These are phyloP conservation scores for Clusia tigrina DNA, from an alignment of 2,888 invertebrate genomes.

Conservation along the genomic window DNA sequence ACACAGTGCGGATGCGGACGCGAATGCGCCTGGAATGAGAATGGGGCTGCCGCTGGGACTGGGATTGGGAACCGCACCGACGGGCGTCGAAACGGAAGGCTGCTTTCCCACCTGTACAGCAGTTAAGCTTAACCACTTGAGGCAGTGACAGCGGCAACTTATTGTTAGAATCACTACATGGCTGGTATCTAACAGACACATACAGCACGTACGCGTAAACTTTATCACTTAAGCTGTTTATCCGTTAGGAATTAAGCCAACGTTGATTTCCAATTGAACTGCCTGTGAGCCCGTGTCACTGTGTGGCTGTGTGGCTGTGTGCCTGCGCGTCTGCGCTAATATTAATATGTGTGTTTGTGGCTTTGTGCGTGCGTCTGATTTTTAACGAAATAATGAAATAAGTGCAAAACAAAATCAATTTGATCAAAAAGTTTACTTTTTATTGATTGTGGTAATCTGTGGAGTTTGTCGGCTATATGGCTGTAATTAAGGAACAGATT, in stretches of 20 bases:
- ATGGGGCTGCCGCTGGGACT: background rate
- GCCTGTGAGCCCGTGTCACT: too few species aligned
- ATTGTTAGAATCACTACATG: background rate
- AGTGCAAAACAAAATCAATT: conserved; percentile 39
- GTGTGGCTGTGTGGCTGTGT: too few species aligned
- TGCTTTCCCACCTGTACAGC: background rate
- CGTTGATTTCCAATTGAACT: conserved; percentile 14
- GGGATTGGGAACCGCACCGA: background rate
- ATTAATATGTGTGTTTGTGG: too few species aligned
- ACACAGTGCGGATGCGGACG: background rate
- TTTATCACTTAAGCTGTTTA: conserved; percentile 11
- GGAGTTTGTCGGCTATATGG: conserved; percentile 11
- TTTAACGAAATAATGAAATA: conserved; percentile 34
- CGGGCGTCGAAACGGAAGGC: background rate
- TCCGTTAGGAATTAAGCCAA: conserved; percentile 13
- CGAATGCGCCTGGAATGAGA: background rate
- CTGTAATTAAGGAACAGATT: conserved; percentile 2
- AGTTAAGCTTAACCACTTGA: background rate
- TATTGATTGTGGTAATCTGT: conserved; percentile 38
- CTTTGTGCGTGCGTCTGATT: too few species aligned
- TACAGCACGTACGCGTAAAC: conserved; percentile 11
- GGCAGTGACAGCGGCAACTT: background rate
- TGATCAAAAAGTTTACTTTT: conserved; percentile 34
- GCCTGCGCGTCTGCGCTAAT: too few species aligned
- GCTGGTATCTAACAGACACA: background rate